Evolutionary conservation across 2,113 vertebrate species (phyloP), one percentile per base, ranked within the genome.

Genomic region (Ivindomyrus marchei): DNA sequence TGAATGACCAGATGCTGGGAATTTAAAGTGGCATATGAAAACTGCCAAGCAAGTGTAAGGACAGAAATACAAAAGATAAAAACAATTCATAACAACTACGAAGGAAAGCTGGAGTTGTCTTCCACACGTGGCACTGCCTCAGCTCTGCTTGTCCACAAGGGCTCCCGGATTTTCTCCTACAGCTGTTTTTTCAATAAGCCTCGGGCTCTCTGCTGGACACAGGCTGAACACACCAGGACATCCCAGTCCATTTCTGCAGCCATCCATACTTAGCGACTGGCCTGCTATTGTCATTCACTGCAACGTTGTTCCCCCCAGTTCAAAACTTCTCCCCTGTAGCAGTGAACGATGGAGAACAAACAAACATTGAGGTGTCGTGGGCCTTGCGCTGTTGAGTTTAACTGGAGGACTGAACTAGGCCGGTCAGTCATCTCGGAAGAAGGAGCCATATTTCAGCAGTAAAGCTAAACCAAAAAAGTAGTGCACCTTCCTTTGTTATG

Each of bases 181-280:
- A 96, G 95, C 95, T 97, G 96, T 95, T 97, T 96, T 95, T 93
- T 94, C 94, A 95, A 96, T 96, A 94, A 93, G 93, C 90, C 24
- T 92, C 49, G 91, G 89, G 87, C 88, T 95, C 95, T 94, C 95
- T 94, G 92, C 90, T 95, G 94, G 93, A 92, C 94, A 93, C 93
- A 94, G 95, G 94, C 92, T 93, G 92, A 93, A 93, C 92, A 31
- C 62, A 70, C 62, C 62, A 31, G 62, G 62, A 31, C 62, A 70
- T 27, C 93, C 91, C 93, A 95, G 92, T 92, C 92, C 93, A 94
- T 94, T 94, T 13, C 95, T 94, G 94, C 90, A 94, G 93, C 92
- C 90, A 90, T 95, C 92, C 91, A 93, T 92, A 94, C 93, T 93
- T 95, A 95, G 93, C 39, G 89, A 91, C 93, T 86, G 92, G 93